These are phyloP conservation scores for Philypnodon macrostomus DNA, from an alignment of 2,797 vertebrate species.

Conservation along the genomic window DNA sequence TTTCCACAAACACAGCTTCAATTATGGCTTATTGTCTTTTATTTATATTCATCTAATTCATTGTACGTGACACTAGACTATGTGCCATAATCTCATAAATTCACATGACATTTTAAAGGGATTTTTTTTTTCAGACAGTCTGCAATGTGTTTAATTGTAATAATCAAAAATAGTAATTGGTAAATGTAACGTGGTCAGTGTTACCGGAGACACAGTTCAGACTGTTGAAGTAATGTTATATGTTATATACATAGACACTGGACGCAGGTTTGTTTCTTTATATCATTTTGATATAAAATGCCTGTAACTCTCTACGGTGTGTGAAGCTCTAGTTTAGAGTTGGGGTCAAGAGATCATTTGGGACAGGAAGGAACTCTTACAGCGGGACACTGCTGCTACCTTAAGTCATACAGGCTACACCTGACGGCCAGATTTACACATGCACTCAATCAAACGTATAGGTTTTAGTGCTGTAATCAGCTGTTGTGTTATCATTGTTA, in stretches of 20 bases:
- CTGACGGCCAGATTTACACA: constrained; percentile 58
- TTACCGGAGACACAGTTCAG: not conserved
- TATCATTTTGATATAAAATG: constrained; percentile 3
- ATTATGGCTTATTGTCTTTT: no score
- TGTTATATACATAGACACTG: not conserved
- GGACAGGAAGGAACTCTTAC: constrained; percentile 19
- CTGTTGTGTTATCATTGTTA: not conserved
- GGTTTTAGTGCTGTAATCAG: no score
- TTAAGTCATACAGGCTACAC: constrained; percentile 31
- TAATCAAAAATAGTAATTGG: no score
- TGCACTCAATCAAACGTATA: no score
- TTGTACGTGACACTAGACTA: no score
- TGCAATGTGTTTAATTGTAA: not conserved
- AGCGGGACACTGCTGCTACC: constrained; percentile 33
- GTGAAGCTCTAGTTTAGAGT: constrained; percentile 2
- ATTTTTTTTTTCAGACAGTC: not conserved
- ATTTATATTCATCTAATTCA: no score
- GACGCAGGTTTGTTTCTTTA: constrained; percentile 7
- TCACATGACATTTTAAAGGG: not conserved
- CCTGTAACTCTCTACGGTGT: constrained; percentile 24
- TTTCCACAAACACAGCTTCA: no score
- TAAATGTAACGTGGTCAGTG: no score
- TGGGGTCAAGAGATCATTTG: constrained; percentile 17
- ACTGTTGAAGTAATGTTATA: not conserved
- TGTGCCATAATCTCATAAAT: not conserved